Conservation (phyloP, 2,113 vertebrate species). For the Oncorhynchus keta region DNA sequence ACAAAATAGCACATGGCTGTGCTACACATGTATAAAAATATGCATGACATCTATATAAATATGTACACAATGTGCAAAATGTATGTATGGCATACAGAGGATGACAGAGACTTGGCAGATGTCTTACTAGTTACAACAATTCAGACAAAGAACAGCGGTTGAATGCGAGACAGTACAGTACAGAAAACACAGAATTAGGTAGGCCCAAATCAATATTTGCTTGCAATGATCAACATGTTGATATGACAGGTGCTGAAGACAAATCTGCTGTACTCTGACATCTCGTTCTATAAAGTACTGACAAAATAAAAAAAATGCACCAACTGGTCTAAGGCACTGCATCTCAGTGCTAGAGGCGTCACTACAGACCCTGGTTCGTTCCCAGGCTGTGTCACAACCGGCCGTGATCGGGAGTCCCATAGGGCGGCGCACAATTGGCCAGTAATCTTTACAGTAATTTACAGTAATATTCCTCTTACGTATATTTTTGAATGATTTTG, state of each 20-base stretch:
- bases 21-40: slow-evolving; percentile 95
- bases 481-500: background rate
- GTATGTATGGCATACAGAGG: slow-evolving; percentile 89
- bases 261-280: background rate
- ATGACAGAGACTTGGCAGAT: background rate
- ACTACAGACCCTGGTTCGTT: too few species aligned
- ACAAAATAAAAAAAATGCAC: background rate
- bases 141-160: background rate
- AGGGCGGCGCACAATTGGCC: too few species aligned
- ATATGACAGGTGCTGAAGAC: background rate
- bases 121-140: too few species aligned
- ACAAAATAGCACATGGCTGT: slow-evolving; percentile 88
- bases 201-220: too few species aligned
- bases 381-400: too few species aligned
- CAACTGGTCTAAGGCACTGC: background rate
- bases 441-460: too few species aligned
- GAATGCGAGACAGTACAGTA: background rate
- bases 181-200: background rate
- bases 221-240: too few species aligned
- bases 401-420: too few species aligned
- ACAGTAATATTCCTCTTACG: background rate
- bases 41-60: slow-evolving; percentile 90
- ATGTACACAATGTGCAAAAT: slow-evolving; percentile 99
- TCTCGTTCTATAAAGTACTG: background rate
- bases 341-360: too few species aligned